These are phyloP conservation scores for Meandrina meandrites DNA, from an alignment of 92 coral and sea anemone genomes.

Conservation along the genomic window DNA sequence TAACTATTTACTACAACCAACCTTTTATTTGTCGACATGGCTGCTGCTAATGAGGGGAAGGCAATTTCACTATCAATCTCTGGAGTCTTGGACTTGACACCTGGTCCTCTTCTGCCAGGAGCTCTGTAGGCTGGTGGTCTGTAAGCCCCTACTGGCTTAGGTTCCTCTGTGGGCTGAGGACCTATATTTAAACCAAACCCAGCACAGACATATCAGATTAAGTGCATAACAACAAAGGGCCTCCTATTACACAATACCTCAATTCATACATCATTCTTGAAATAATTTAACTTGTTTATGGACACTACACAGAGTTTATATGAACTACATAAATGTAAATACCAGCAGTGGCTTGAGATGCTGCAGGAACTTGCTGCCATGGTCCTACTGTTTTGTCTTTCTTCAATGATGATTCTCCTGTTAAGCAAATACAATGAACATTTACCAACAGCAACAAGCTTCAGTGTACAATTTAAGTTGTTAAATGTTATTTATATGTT, in stretches of 20 bases:
- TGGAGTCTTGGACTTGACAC: slow-evolving; percentile 74
- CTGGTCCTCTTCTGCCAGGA: slow-evolving; percentile 64
- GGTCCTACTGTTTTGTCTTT: slow-evolving; percentile 80
- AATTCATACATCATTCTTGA: too few species aligned
- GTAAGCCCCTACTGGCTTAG: slow-evolving; percentile 82
- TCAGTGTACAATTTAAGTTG: not conserved
- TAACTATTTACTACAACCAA: slow-evolving; percentile 21
- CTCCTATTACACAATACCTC: too few species aligned
- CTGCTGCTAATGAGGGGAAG: slow-evolving; percentile 87
- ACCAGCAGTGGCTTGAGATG: slow-evolving; percentile 29
- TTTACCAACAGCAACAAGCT: not conserved
- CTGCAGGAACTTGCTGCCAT: slow-evolving; percentile 69
- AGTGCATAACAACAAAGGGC: not conserved
- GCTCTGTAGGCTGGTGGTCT: slow-evolving; percentile 89
- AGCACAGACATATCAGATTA: not conserved
- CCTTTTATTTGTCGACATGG: slow-evolving; percentile 78
- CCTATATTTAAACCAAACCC: slow-evolving; percentile 7
- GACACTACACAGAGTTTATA: not conserved
- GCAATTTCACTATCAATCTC: slow-evolving; percentile 96
- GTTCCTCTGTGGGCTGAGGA: slow-evolving; percentile 45
- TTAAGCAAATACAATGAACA: not conserved
- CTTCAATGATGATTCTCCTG: slow-evolving; percentile 70
- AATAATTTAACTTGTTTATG: not conserved
- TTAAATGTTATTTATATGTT: too few species aligned
- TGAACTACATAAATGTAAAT: not conserved